Conservation (phyloP, 2,113 vertebrate genomes). For the Brachyistius frenatus region DNA sequence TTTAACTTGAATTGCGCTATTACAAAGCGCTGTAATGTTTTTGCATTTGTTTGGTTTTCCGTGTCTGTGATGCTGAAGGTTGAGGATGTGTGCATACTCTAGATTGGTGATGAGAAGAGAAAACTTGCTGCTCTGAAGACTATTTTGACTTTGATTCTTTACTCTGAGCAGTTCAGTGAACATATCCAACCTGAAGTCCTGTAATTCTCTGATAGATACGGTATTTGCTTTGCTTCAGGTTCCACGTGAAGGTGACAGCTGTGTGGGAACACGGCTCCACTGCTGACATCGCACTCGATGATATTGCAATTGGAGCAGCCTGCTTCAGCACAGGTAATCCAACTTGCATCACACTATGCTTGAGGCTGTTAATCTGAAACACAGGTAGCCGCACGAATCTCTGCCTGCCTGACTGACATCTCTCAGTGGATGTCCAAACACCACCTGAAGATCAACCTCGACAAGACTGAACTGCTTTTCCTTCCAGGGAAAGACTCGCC, state of each 20-base stretch:
- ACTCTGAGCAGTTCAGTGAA: neutral
- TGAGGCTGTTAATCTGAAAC: too few relatives aligned
- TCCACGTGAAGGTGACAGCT: constrained; percentile 86
- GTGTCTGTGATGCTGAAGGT: too few relatives aligned
- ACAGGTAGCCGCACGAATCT: too few relatives aligned
- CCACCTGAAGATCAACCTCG: too few relatives aligned
- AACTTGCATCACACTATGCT: neutral
- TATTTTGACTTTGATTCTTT: neutral
- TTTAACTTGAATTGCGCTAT: neutral
- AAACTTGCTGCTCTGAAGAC: neutral
- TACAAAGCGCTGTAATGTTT: neutral
- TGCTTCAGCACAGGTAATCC: constrained; percentile 86
- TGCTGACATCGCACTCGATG: constrained; percentile 89
- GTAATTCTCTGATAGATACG: neutral
- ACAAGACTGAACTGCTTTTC: too few relatives aligned
- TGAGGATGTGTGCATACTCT: too few relatives aligned
- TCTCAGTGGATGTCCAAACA: too few relatives aligned
- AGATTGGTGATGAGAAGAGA: neutral
- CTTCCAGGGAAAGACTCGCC: too few relatives aligned
- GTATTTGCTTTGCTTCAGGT: constrained; percentile 78
- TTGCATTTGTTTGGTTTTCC: too few relatives aligned
- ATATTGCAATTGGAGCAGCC: constrained; percentile 86
- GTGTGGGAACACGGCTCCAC: constrained; percentile 86
- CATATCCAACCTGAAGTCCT: neutral
- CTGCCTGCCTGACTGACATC: too few relatives aligned